Conservation (phyloP, 2,797 vertebrate genomes). For the Heterohyrax brucei region DNA sequence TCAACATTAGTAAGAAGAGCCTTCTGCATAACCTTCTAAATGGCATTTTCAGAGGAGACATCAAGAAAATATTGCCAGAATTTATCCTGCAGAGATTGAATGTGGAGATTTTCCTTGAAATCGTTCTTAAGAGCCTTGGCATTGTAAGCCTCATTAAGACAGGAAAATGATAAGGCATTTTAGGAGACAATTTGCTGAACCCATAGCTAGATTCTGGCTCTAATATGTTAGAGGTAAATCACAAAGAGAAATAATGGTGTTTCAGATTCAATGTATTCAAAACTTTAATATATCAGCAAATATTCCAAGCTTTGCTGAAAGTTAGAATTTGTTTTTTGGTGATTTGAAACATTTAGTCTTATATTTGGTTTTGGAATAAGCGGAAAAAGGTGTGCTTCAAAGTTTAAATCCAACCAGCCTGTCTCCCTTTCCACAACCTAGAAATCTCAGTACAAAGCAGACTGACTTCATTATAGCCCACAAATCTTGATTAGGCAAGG, state of each 20-base stretch:
- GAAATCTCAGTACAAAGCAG: not conserved
- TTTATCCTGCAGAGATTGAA: not conserved
- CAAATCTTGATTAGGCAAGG: slow-evolving; percentile 3
- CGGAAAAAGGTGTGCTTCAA: not conserved
- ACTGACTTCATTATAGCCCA: not conserved
- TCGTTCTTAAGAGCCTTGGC: slow-evolving; percentile 49
- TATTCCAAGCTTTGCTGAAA: slow-evolving; percentile 4
- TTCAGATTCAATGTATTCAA: slow-evolving; percentile 20
- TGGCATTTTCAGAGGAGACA: slow-evolving; percentile 64
- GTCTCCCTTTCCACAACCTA: slow-evolving; percentile 30
- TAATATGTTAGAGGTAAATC: slow-evolving; percentile 32
- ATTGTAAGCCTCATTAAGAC: slow-evolving; percentile 73
- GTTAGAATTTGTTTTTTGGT: not conserved
- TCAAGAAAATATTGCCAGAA: slow-evolving; percentile 50
- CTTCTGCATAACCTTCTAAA: slow-evolving; percentile 32
- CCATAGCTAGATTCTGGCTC: not conserved
- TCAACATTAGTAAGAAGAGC: slow-evolving; percentile 45
- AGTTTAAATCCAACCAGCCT: not conserved
- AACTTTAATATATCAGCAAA: slow-evolving; percentile 40
- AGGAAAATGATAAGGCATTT: slow-evolving; percentile 65
- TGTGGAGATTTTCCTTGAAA: slow-evolving; percentile 62
- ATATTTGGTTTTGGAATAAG: not conserved
- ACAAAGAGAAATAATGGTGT: slow-evolving; percentile 41
- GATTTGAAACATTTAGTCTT: not conserved
- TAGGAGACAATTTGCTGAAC: slow-evolving; percentile 57